Evolutionary conservation across 1,140 invertebrate species (phyloP), one percentile per base, ranked within the genome.

Genomic region (Panulirus ornatus): DNA sequence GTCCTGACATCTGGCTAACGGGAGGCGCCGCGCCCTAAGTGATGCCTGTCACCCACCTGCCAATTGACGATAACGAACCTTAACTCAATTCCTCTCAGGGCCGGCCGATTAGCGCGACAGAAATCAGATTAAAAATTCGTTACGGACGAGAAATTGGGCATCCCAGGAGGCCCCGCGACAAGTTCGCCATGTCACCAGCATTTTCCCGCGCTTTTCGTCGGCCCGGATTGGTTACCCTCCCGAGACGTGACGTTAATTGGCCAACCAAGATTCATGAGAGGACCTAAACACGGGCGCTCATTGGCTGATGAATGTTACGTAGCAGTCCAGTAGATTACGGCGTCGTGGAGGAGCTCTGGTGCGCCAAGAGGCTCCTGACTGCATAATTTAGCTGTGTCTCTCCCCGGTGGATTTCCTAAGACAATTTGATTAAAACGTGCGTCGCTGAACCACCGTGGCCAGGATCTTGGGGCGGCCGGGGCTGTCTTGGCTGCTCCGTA

Each of bases 111-210:
- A 89, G 88, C 81, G 88, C 79, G 88, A 89, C 88, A 89, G 88
- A 89, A 89, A 89, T 89, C 88, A 75, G 88, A 89, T 89, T 89
- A 89, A 89, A 89, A 89, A 89, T 89, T 89, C 71, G 88, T 89
- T 89, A 89, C 88, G 88, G 66, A 73, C 76, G 79, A 89, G 88
- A 89, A 89, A 89, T 89, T 89, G 88, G 79, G 27, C 76, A 42
- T 89, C 88, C 88, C 88, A 40, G 38, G 40, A n/a, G 88, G 36
- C 70, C 44, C 66, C 63, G 66, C 78, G 70, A 75, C 79, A 44
- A 76, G 88, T 89, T 63, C 11, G 63, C 87, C 87, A 22, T 58
- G 87, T 81, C 76, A 88, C 88, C 71, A 36, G 40, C 78, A 58
- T 84, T 83, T 75, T 84, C 79, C 79, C 66, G 79, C 79, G 66